Conservation (phyloP, 2,797 vertebrate species). For the Sardinella longiceps region DNA sequence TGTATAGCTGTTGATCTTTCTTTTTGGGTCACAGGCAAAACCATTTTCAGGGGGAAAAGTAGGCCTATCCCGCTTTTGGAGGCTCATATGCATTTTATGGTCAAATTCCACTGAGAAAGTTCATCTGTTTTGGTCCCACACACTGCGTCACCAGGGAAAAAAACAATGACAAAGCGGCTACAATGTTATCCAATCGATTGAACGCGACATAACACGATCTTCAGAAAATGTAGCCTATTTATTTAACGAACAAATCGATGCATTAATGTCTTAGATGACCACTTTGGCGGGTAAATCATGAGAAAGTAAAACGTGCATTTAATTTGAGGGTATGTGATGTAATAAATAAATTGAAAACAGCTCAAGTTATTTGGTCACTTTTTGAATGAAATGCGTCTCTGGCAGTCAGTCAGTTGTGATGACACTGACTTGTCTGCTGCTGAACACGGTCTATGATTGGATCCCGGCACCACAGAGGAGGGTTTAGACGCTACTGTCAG, state of each 20-base stretch:
- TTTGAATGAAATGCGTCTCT: constrained; percentile 74
- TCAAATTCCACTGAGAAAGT: constrained; percentile 39
- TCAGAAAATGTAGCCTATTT: background rate
- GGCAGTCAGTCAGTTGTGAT: constrained; percentile 68
- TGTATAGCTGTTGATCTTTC: background rate
- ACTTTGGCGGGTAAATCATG: background rate
- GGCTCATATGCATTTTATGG: constrained; percentile 34
- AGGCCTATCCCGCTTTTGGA: background rate
- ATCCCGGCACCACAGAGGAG: constrained; percentile 56
- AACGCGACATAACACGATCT: background rate
- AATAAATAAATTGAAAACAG: constrained; percentile 21
- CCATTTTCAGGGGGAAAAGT: background rate
- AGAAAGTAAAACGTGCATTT: background rate
- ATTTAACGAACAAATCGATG: background rate
- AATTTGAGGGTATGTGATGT: background rate
- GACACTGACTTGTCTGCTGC: constrained; percentile 57
- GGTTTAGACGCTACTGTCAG: constrained; percentile 72
- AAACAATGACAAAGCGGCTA: too few relatives aligned
- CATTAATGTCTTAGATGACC: background rate
- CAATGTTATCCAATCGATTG: constrained; percentile 1
- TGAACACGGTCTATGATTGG: constrained; percentile 59
- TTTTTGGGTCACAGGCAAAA: background rate
- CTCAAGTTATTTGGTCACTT: constrained; percentile 41
- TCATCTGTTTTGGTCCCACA: constrained; percentile 13
- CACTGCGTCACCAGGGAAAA: constrained; percentile 6